Conservation (phyloP, 2,797 vertebrate genomes). For the Lutra lutra region DNA sequence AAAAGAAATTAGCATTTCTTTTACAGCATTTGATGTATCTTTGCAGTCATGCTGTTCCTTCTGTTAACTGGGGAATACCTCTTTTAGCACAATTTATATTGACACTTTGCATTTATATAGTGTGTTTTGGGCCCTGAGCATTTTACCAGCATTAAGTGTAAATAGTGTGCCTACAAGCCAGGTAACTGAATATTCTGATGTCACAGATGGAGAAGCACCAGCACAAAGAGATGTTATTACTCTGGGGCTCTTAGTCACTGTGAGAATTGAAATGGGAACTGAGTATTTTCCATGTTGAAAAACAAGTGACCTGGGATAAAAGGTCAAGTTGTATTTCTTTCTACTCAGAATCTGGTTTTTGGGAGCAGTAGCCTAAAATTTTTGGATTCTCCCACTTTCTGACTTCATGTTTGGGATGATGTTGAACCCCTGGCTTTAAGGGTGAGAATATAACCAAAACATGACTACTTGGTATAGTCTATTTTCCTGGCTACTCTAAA, state of each 20-base stretch:
- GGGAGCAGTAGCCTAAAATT: neutral
- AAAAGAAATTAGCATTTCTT: conserved; percentile 39
- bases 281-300: neutral
- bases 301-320: neutral
- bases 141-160: conserved; percentile 1
- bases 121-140: neutral
- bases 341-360: neutral
- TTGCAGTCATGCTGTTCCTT: neutral
- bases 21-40: neutral
- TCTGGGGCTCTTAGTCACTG: neutral
- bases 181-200: neutral
- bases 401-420: neutral
- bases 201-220: neutral
- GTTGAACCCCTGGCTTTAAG: neutral
- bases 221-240: neutral
- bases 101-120: conserved; percentile 31
- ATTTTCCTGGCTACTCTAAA: neutral
- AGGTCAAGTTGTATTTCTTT: neutral
- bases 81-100: neutral
- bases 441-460: neutral
- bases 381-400: neutral
- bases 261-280: neutral
- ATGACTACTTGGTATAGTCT: rapidly evolving
- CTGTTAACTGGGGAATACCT: neutral
- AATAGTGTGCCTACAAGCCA: neutral